phyloP scores from a whole-genome alignment of 2,113 vertebrate species.

The Rhea pennata region DNA sequence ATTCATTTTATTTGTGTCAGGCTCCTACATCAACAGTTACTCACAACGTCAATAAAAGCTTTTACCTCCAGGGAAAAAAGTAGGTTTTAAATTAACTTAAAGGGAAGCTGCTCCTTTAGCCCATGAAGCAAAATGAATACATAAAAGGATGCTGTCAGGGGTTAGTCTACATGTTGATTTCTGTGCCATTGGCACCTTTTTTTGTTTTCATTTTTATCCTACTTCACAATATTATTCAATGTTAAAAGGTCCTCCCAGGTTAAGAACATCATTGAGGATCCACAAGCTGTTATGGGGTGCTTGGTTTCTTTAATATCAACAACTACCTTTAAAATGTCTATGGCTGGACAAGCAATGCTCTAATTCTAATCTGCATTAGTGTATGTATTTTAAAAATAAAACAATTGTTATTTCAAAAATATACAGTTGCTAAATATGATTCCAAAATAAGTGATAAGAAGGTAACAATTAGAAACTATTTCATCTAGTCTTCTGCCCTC shows the following conservation, averaged over 20 bases:
- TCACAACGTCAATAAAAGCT: not conserved
- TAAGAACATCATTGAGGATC: not conserved
- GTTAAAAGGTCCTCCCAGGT: not conserved
- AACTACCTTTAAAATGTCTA: not conserved
- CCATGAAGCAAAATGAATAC: conserved; percentile 3
- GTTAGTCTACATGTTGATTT: not conserved
- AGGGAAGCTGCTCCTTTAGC: not conserved
- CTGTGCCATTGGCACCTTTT: not conserved
- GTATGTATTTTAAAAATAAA: not conserved
- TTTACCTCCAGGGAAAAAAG: not conserved
- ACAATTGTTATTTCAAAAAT: not conserved
- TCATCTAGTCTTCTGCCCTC: not conserved
- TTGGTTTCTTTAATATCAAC: not conserved
- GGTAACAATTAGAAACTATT: not conserved
- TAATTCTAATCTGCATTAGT: not conserved
- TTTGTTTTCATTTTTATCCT: not conserved
- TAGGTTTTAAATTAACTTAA: conserved; percentile 44
- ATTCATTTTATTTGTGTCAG: conserved; percentile 26
- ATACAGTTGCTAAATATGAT: not conserved
- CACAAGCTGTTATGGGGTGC: accelerated
- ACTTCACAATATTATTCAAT: not conserved
- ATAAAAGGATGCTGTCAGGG: not conserved
- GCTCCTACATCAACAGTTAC: conserved; percentile 16
- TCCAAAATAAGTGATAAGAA: not conserved
- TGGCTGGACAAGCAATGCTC: not conserved